Base-by-base conservation (phyloP, 2,113 vertebrate genomes). In the Bambusicola thoracicus region DNA sequence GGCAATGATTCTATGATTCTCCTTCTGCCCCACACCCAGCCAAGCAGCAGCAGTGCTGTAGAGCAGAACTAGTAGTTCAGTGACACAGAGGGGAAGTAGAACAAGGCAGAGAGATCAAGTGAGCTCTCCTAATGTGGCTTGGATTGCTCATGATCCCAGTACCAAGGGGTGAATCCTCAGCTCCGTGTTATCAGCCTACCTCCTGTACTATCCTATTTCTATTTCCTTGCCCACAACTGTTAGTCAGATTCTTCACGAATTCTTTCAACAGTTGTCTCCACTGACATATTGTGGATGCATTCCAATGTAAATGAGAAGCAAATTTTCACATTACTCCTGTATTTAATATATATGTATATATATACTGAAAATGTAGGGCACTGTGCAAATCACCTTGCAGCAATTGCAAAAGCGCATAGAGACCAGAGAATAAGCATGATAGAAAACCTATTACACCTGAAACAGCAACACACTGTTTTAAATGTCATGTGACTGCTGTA, bases 351-450 rank as follows among this genome's bases (percentile, higher is more conserved):
- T 66, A 40, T 20, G 32, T 29, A 53, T 7, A 53, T 29, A 43
- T 66, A 49, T 12, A 69, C 18, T 79, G 61, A 93, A 43, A 22
- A 34, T 67, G 55, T 51, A 72, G 44, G 20, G 2, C 53, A 55
- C 36, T 29, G 6, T 59, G 34, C 13, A 78, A 84, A 14, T 66
- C n/a, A 89, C 20, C 27, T 27, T 34, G 56, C 55, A 79, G 68
- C 53, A 32, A 46, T 46, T 85, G 87, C 49, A 68, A 18, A 89
- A 80, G 74, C 41, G 19, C 0, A 0, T 49, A 59, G 10, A 90
- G 68, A 87, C 14, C 48, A 88, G 15, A 81, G 72, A 95, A 85
- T 51, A 91, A 95, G 89, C 22, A 43, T 34, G 18, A 65, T n/a
- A 62, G 68, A 90, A 90, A 89, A 32, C 7, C 6, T 77, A 49